Conservation (phyloP, 2,113 vertebrate genomes). For the Camarhynchus parvulus region DNA sequence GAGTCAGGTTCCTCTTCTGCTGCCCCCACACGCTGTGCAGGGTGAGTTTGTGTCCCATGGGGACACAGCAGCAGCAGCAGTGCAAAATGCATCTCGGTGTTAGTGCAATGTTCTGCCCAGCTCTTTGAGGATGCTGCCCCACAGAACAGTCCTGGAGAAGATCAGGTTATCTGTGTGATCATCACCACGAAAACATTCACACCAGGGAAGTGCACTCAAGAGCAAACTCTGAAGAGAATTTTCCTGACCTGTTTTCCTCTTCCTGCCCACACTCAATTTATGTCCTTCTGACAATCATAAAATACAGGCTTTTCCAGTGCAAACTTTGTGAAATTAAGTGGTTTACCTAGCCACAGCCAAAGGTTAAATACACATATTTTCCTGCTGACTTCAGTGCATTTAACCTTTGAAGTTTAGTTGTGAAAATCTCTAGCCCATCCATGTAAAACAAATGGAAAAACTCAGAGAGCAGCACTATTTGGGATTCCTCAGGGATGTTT, state of each 20-base stretch:
- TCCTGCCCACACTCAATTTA: background rate
- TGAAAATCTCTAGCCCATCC: slow-evolving; percentile 33
- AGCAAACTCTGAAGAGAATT: background rate
- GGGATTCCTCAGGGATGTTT: background rate
- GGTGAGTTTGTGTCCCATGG: background rate
- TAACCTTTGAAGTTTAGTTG: slow-evolving; percentile 47
- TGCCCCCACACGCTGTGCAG: background rate
- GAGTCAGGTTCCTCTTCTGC: background rate
- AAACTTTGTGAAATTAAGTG: slow-evolving; percentile 59
- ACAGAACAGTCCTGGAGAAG: background rate
- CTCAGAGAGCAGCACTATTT: background rate
- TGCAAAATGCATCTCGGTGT: background rate
- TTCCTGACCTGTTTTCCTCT: slow-evolving; percentile 32
- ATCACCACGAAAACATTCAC: background rate
- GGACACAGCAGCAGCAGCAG: background rate
- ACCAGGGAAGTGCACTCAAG: background rate
- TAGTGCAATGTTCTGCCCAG: background rate
- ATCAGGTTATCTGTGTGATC: background rate
- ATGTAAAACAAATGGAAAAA: background rate
- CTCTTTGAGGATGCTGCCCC: background rate
- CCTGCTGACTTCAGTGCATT: slow-evolving; percentile 42
- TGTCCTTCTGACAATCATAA: slow-evolving; percentile 50
- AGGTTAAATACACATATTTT: slow-evolving; percentile 64
- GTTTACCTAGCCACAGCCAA: slow-evolving; percentile 62
- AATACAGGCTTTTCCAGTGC: slow-evolving; percentile 47